Evolutionary conservation across 2,113 vertebrate genomes (phyloP).

Genomic region (Rhineura floridana): DNA sequence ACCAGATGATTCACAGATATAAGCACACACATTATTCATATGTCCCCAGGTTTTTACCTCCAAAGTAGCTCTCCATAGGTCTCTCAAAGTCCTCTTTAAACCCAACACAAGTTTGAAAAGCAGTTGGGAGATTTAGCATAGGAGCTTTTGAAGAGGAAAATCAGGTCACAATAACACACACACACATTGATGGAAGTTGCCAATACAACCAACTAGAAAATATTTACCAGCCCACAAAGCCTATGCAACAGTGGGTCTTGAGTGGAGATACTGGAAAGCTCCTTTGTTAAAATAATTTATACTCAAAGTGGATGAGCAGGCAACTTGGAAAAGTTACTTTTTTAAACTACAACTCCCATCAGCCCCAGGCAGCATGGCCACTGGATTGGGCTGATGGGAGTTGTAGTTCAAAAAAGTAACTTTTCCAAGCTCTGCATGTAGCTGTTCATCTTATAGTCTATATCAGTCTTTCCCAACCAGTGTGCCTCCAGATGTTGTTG

Average conservation of each 20-base stretch:
- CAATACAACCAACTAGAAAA: not conserved
- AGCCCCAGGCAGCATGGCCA: no score
- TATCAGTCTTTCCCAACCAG: no score
- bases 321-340: not conserved
- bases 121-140: not conserved
- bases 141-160: not conserved
- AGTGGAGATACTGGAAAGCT: not conserved
- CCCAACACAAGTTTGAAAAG: not conserved
- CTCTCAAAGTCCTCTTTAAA: not conserved
- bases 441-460: no score
- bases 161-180: not conserved
- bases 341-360: no score
- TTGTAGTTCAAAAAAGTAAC: no score
- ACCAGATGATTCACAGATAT: not conserved
- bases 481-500: no score
- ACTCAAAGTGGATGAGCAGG: not conserved
- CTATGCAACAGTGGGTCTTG: not conserved
- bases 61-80: not conserved
- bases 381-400: no score
- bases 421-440: no score
- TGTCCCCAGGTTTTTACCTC: no score
- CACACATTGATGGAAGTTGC: no score
- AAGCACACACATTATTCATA: not conserved
- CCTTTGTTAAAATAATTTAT: not conserved
- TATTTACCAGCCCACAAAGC: not conserved